These are phyloP conservation scores for Tenthredo livida DNA, from an alignment of 2,888 invertebrate species.

Conservation along the genomic window DNA sequence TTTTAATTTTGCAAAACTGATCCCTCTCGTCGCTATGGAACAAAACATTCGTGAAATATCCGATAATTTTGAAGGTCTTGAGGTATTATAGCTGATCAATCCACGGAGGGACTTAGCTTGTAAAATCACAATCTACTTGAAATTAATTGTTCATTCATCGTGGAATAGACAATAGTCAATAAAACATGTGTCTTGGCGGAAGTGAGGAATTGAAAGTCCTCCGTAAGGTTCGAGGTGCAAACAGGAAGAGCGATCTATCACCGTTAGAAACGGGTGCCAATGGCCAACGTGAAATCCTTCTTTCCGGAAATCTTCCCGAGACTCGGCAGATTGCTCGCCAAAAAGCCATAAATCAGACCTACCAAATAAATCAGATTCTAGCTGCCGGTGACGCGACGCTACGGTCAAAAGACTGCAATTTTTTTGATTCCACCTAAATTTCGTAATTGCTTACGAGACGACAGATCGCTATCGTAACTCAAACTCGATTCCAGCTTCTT, in stretches of 20 bases:
- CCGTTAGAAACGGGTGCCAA: conserved; percentile 48
- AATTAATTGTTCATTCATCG: conserved; percentile 28
- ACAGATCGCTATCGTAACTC: conserved; percentile 23
- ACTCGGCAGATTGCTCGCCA: conserved; percentile 51
- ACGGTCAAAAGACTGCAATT: conserved; percentile 31
- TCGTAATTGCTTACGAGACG: conserved; percentile 32
- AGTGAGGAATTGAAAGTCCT: conserved; percentile 44
- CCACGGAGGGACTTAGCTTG: not conserved
- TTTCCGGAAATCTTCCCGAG: conserved; percentile 39
- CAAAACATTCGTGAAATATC: too few species aligned
- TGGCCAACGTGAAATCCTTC: conserved; percentile 51
- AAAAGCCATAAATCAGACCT: conserved; percentile 54
- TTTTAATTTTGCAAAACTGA: too few species aligned
- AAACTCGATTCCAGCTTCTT: not conserved
- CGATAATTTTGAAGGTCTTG: too few species aligned
- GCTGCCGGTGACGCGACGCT: conserved; percentile 22
- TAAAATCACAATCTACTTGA: not conserved
- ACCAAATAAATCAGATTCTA: conserved; percentile 52
- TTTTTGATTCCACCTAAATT: conserved; percentile 41
- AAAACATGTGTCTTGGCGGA: conserved; percentile 45
- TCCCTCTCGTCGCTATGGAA: too few species aligned
- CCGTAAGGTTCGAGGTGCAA: conserved; percentile 43
- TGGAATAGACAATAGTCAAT: conserved; percentile 37
- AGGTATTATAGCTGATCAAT: too few species aligned
- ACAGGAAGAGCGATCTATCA: conserved; percentile 53